Conservation (phyloP, 2,113 vertebrate species). For the Varanus salvator region DNA sequence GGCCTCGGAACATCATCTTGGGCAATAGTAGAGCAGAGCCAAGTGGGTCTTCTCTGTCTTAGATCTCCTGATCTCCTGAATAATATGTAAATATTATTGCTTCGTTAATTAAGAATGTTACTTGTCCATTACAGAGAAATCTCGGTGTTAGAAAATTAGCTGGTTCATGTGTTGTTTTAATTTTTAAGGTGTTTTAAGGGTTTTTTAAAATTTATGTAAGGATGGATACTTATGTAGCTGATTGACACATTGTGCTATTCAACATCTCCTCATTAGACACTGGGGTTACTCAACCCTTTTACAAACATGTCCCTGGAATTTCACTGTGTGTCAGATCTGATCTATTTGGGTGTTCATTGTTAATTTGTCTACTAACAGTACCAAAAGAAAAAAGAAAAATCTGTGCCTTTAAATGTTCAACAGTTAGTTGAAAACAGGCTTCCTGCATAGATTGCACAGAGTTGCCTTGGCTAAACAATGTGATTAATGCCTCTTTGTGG, state of each 20-base stretch:
- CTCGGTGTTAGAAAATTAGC: slow-evolving; percentile 32
- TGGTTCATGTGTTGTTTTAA: not conserved
- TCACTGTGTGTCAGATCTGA: not conserved
- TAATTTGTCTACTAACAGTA: slow-evolving; percentile 9
- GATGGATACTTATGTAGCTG: slow-evolving; percentile 50
- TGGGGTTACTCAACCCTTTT: not conserved
- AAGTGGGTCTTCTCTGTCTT: not conserved
- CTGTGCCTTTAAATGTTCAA: not conserved
- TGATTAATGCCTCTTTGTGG: too few relatives aligned
- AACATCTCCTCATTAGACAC: not conserved
- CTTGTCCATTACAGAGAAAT: slow-evolving; percentile 5
- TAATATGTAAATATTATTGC: not conserved
- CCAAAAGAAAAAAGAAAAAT: not conserved
- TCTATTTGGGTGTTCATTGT: slow-evolving; percentile 10
- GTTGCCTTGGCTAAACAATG: too few relatives aligned
- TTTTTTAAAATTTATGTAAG: slow-evolving; percentile 45
- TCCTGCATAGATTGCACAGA: slow-evolving; percentile 25
- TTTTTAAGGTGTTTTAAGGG: not conserved
- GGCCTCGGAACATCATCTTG: slow-evolving; percentile 31
- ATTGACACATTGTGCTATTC: slow-evolving; percentile 30
- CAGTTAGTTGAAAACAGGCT: slow-evolving; percentile 31
- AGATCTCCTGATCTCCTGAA: not conserved
- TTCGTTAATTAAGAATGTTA: not conserved
- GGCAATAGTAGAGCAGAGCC: not conserved
- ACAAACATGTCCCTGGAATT: not conserved